phyloP scores from a whole-genome alignment of 2,797 vertebrate species.

The Melanotaenia pygmaea region DNA sequence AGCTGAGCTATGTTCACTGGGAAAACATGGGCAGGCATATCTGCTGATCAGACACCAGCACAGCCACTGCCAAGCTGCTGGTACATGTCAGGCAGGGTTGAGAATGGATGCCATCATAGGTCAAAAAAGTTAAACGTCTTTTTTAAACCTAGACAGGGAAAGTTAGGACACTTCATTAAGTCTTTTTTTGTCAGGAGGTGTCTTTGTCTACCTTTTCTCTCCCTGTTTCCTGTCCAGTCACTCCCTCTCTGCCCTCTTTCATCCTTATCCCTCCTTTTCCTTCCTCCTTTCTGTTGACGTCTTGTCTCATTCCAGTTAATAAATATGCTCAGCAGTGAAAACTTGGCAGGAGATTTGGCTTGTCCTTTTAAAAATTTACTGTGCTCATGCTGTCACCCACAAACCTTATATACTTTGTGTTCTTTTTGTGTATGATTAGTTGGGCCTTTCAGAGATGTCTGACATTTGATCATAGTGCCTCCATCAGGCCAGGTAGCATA shows the following conservation, averaged over 20 bases:
- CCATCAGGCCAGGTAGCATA: conserved; percentile 33
- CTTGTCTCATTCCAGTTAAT: conserved; percentile 8
- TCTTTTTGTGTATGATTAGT: neutral
- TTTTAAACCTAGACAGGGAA: conserved; percentile 11
- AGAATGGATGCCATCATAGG: conserved; percentile 30
- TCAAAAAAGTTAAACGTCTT: conserved; percentile 5
- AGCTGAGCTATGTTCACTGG: conserved; percentile 36
- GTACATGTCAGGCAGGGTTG: conserved; percentile 30
- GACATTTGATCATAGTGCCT: conserved; percentile 27
- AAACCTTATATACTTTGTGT: conserved; percentile 2
- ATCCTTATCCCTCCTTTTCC: conserved; percentile 2
- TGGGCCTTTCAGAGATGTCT: conserved; percentile 12
- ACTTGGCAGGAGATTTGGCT: conserved; percentile 16
- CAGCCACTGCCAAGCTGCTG: conserved; percentile 20
- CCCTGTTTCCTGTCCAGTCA: conserved; percentile 13
- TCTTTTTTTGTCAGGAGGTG: conserved; percentile 3
- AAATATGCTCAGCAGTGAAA: conserved; percentile 12
- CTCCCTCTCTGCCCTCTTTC: neutral
- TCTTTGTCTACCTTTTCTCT: conserved; percentile 15
- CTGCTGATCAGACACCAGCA: conserved; percentile 39
- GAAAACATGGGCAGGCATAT: conserved; percentile 27
- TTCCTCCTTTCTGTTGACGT: conserved; percentile 16
- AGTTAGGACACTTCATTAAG: neutral
- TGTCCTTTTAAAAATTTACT: conserved; percentile 25
- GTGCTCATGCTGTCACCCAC: conserved; percentile 5